Base-by-base conservation (phyloP, 2,113 vertebrate species). In the Catharus bicknelli region DNA sequence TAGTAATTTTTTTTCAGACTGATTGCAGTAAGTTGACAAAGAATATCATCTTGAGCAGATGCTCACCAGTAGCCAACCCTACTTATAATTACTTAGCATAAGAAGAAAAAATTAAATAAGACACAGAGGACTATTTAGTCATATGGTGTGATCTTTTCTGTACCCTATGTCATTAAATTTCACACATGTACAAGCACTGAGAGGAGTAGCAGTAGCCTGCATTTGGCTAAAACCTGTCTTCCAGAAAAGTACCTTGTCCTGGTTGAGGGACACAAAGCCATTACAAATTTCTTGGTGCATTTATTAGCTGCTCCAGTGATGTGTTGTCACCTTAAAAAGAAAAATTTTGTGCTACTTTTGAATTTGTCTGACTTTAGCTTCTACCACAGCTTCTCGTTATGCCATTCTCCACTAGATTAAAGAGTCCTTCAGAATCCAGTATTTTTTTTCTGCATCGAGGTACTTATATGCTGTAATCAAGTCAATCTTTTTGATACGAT, bases 391-490 rank as follows among this genome's bases (percentile, higher is more conserved):
- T 88, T 83, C 75, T 91, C 70, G 70, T 86, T 88, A 88, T 58
- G 78, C 51, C 47, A 36, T 70, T 93, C 59, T 83, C 67, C 2
- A 2, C 50, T 54, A 91, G 89, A 85, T 80, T 95, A 93, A 91
- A 93, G 59, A 93, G 90, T 75, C 29, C 94, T 96, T 95, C 85
- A 94, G 63, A 90, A 93, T 81, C 58, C 77, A 53, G 27, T 27
- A 10, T 25, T 68, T 91, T 94, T 88, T 83, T 91, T 45, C 57
- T 75, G 38, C 47, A 36, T 13, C 11, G 17, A 91, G 64, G 59
- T 88, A 86, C 88, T 95, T 83, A 83, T 0, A 48, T 29, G 61
- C 83, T 88, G 76, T 78, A 95, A 95, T 96, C 95, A 94, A 93
- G 79, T 84, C 72, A 95, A 90, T 90, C 90, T 88, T 94, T 94